Conservation (phyloP, 2,888 invertebrate genomes). For the Metallyticus violacea region DNA sequence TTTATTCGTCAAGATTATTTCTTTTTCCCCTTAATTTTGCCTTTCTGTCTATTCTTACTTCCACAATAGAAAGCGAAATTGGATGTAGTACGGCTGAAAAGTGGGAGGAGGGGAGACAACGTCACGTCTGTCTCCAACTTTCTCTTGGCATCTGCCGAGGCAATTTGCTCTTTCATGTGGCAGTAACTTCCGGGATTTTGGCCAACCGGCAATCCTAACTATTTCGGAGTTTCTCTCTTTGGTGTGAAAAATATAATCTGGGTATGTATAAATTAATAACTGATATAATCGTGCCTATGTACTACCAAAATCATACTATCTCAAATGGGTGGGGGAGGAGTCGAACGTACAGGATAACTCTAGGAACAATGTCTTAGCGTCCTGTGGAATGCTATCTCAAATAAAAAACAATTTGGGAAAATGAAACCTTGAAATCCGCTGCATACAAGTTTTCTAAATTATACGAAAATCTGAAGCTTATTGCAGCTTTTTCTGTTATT, state of each 20-base stretch:
- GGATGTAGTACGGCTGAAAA: not conserved
- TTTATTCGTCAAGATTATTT: not conserved
- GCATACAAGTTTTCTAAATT: too few relatives aligned
- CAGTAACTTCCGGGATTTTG: not conserved
- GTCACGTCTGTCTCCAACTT: not conserved
- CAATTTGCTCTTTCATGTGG: not conserved
- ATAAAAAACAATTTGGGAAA: too few relatives aligned
- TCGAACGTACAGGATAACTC: too few relatives aligned
- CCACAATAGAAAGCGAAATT: not conserved
- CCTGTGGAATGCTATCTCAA: too few relatives aligned
- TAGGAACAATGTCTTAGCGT: too few relatives aligned
- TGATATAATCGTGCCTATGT: too few relatives aligned
- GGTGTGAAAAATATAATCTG: not conserved
- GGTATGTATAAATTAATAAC: too few relatives aligned
- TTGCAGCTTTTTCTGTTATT: too few relatives aligned
- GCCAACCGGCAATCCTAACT: not conserved
- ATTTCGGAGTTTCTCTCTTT: not conserved
- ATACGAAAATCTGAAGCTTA: too few relatives aligned
- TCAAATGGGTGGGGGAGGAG: too few relatives aligned
- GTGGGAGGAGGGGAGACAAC: not conserved
- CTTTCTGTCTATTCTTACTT: not conserved
- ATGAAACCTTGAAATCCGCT: too few relatives aligned
- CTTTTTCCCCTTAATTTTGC: not conserved
- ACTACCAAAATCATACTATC: too few relatives aligned
- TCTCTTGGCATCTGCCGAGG: not conserved